phyloP scores from a whole-genome alignment of 2,113 vertebrate genomes.

The Antigone vipio region DNA sequence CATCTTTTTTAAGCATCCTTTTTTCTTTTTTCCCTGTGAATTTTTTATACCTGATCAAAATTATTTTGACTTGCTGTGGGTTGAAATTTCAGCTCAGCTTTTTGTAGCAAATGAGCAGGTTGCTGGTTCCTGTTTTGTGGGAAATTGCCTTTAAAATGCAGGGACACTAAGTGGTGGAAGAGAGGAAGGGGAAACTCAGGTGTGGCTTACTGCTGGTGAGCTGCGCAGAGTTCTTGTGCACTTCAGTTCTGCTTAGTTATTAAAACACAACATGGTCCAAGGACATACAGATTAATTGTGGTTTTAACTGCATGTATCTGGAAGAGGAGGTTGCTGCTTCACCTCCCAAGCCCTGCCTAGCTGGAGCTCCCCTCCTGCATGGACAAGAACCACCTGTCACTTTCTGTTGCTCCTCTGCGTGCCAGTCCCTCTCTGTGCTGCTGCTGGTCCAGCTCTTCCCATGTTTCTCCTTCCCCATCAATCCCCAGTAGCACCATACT shows the following conservation, averaged over 20 bases:
- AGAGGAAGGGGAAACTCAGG: background rate
- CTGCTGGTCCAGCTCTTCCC: background rate
- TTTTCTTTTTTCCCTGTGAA: background rate
- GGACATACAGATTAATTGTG: background rate
- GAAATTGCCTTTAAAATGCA: background rate
- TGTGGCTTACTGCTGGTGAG: background rate
- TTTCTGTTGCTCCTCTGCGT: background rate
- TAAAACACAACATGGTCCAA: background rate
- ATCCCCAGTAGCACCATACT: background rate
- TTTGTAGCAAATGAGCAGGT: background rate
- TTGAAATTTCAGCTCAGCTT: conserved; percentile 1
- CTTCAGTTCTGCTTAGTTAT: background rate
- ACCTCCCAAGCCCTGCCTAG: background rate
- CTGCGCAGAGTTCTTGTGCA: fast-evolving
- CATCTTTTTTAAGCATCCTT: background rate
- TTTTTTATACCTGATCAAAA: background rate
- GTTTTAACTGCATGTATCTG: background rate
- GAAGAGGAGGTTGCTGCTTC: background rate
- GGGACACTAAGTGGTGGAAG: background rate
- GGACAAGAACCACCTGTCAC: background rate
- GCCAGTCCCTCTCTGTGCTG: background rate
- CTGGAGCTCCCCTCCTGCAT: background rate
- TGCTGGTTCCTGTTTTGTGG: background rate
- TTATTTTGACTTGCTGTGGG: background rate
- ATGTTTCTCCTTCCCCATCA: background rate